Base-by-base conservation (phyloP, 1,140 invertebrate species). In the Brachionus koreanus region DNA sequence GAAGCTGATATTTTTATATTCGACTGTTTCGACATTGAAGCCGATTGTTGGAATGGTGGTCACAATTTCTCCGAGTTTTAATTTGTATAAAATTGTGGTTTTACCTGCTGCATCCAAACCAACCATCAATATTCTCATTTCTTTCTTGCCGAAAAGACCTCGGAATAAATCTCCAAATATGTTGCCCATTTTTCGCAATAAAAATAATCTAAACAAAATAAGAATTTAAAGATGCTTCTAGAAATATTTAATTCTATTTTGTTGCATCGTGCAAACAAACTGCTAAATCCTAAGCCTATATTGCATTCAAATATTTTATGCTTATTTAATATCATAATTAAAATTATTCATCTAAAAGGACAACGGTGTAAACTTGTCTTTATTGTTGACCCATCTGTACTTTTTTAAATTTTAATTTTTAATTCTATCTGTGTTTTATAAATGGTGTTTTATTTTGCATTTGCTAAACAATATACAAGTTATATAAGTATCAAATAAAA, bases 81-180 rank as follows among this genome's bases (percentile, higher is more conserved):
- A 89, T 90, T 97, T 97, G 88, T 98, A 98, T 75, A 98, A 90
- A 88, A 98, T 98, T 77, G 96, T 98, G 5, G 96, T 98, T 91
- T 98, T 98, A 85, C 96, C 96, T 85, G 96, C 96, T 76, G 95
- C 95, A 90, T 98, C 96, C 74, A 98, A 90, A 43, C 96, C 96
- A 85, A 95, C 96, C 95, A 97, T 97, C 89, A 97, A 91, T 92
- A 97, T 97, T 91, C 95, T 93, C 95, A 97, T 97, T 91, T 97
- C 95, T 89, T 96, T 97, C 91, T 97, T 97, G 91, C 95, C 95
- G 90, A 97, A 97, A 16, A 83, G 72, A 39, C 43, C 29, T 29
- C 42, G 39, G 49, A 83, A 83, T 16, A 83, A 39, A 75, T 82
- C 61, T n/a, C 52, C 63, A 23, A 82, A 82, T 12, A 82, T 29